Evolutionary conservation across 2,888 invertebrate species (phyloP).

Genomic region (Caenorhabditis sp.): DNA sequence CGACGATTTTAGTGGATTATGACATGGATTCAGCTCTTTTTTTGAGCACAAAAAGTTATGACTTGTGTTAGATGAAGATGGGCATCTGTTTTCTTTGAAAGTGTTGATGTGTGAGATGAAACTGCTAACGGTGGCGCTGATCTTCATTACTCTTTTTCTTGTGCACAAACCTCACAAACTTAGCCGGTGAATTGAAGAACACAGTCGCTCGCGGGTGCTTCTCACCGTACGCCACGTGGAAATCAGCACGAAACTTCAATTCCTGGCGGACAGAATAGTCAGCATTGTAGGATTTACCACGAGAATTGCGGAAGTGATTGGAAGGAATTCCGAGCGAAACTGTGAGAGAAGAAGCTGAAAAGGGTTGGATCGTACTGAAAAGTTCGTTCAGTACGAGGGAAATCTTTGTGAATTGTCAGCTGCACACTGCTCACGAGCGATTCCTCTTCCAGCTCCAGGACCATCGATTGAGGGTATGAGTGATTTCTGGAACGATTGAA

Average conservation of each 20-base stretch:
- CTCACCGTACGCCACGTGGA: constrained; percentile 30
- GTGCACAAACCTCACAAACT: constrained; percentile 42
- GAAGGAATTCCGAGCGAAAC: constrained; percentile 61
- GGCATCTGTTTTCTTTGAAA: too few species aligned
- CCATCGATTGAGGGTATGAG: constrained; percentile 60
- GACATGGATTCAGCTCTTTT: too few species aligned
- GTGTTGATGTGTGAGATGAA: too few species aligned
- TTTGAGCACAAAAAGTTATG: constrained; percentile 24
- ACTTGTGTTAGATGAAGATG: too few species aligned
- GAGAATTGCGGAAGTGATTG: constrained; percentile 52
- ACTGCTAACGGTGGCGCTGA: neutral
- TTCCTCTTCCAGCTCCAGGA: constrained; percentile 53
- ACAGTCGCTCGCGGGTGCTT: constrained; percentile 36
- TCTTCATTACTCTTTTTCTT: neutral
- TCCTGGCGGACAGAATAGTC: constrained; percentile 50
- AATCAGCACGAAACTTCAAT: constrained; percentile 31
- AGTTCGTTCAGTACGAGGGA: constrained; percentile 38
- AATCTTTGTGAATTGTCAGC: constrained; percentile 47
- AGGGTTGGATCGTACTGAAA: neutral
- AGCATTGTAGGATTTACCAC: constrained; percentile 59
- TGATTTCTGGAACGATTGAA: constrained; percentile 33
- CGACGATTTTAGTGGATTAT: too few species aligned
- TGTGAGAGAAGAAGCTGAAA: constrained; percentile 60
- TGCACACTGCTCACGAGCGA: constrained; percentile 54
- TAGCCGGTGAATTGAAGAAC: constrained; percentile 46